Evolutionary conservation across 2,113 vertebrate genomes (phyloP), one percentile per base, ranked within the genome.

Genomic region (Corythoichthys haematopterus): DNA sequence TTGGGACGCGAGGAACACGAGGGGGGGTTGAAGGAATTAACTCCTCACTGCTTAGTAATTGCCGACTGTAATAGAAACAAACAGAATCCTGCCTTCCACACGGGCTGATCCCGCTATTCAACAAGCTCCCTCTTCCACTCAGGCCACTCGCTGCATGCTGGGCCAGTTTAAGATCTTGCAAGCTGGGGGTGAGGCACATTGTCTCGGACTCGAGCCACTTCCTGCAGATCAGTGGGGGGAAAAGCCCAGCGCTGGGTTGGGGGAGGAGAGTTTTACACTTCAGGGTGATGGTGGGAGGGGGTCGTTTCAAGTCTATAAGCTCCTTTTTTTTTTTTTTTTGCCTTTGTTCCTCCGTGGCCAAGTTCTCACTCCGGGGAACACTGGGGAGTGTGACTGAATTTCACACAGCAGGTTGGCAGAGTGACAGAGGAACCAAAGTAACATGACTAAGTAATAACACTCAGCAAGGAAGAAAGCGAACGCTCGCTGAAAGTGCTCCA

Each of bases 191-290:
- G 88, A 87, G 80, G 85, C 80, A 87, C 88, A 91, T 92, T 92
- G 91, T 92, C 87, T 88, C 84, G 67, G 79, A 72, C 83, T 84
- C 86, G 66, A 88, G 88, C 90, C 87, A 90, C 90, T 93, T 93
- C 91, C 91, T 92, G 90, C 86, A 87, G 88, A 87, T 90, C 88
- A 85, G 88, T 87, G 82, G 90, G 90, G 89, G 86, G 83, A 84
- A 89, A 83, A 85, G 87, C 76, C 82, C 81, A 83, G 86, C 75
- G 82, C 77, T 52, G 85, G 84, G 84, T 78, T 84, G 88, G 88
- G 90, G 91, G 89, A 85, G 90, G 89, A 89, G 88, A 88, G 84
- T 89, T 90, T 91, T 90, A 91, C 84, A 90, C 87, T 82, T 88
- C 85, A 87, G 85, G 87, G 89, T 83, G 48, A 35, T 37, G 47